Base-by-base conservation (phyloP, 2,797 vertebrate species). In the Cuculus canorus region DNA sequence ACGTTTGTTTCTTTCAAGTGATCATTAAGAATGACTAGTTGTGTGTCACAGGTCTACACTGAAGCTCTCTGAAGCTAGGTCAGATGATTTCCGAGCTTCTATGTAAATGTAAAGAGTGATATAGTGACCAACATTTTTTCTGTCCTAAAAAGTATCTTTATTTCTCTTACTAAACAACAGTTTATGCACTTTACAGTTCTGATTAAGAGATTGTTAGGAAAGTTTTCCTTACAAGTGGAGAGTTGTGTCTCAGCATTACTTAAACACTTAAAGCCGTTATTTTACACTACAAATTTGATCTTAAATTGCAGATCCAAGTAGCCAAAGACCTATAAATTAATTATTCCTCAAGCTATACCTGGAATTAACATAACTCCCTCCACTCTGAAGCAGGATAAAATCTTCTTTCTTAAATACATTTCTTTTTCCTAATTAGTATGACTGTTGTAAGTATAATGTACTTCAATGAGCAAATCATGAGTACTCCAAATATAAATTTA, bases 41-140 rank as follows among this genome's bases (percentile, higher is more conserved):
- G 19, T 45, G 6, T 63, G 5, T 5, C 56, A 24, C 53, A 8
- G 6, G 1, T 89, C 24, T 57, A 48, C 4, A 10, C 4, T 53
- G 22, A 9, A 28, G 19, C 37, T 22, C 3, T 53, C 33, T 66
- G 23, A 41, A 71, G 8, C 3, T 17, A 41, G 5, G 9, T 35
- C 7, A 66, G 25, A 41, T 24, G 30, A 28, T 54, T 17, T 56
- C 33, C 72, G 33, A 70, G 8, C 6, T 69, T 53, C 43, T 59
- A 2, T 22, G 14, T 35, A n/a, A 81, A 39, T 28, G 13, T 15
- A 39, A 50, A 73, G n/a, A 41, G 0, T 1, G 3, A 33, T 69
- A 45, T 63, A 50, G 59, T 25, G 23, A 39, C 45, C 76, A 16
- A 0, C 1, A 32, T 37, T 0, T 33, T 7, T 79, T 63, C 17